Percentiles rank a stretch among this genome's conserved stretches.
These are phyloP conservation scores for Xiphydria camelus DNA, from an alignment of 2,888 invertebrate genomes.

Conservation along the genomic window DNA sequence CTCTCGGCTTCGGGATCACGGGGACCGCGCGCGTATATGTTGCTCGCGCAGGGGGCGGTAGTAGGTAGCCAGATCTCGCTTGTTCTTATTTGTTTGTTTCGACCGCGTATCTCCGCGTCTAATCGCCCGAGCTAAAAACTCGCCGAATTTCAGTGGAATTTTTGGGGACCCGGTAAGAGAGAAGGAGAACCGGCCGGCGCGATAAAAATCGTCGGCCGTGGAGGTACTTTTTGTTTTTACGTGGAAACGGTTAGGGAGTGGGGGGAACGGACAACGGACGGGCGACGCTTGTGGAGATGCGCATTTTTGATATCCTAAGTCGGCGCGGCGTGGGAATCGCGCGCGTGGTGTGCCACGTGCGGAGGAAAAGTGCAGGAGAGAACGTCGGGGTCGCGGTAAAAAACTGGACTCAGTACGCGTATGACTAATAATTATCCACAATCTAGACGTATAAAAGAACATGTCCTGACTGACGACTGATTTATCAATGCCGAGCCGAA, in stretches of 20 bases:
- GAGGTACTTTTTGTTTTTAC: slow-evolving; percentile 16
- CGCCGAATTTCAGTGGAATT: slow-evolving; percentile 48
- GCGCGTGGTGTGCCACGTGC: too few relatives aligned
- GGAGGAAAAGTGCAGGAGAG: too few relatives aligned
- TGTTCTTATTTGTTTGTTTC: slow-evolving; percentile 51
- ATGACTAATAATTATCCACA: too few relatives aligned
- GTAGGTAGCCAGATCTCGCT: slow-evolving; percentile 31
- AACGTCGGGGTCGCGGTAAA: too few relatives aligned
- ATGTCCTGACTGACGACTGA: too few relatives aligned
- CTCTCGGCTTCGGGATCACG: too few relatives aligned
- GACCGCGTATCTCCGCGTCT: slow-evolving; percentile 46
- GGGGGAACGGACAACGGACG: slow-evolving; percentile 8
- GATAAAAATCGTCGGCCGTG: too few relatives aligned
- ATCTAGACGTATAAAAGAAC: too few relatives aligned
- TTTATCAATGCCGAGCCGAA: too few relatives aligned
- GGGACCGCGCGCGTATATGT: slow-evolving; percentile 27
- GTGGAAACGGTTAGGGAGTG: slow-evolving; percentile 32
- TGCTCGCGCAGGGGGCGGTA: slow-evolving; percentile 13
- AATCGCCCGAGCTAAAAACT: slow-evolving; percentile 45
- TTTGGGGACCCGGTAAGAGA: too few relatives aligned
- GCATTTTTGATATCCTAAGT: slow-evolving; percentile 16
- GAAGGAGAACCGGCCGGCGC: too few relatives aligned
- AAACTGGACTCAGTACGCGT: too few relatives aligned
- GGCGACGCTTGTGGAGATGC: slow-evolving; percentile 17
- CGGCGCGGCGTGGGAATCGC: slow-evolving; percentile 4